These are phyloP conservation scores for Vulpes lagopus DNA, from an alignment of 2,113 vertebrate genomes.

Conservation along the genomic window DNA sequence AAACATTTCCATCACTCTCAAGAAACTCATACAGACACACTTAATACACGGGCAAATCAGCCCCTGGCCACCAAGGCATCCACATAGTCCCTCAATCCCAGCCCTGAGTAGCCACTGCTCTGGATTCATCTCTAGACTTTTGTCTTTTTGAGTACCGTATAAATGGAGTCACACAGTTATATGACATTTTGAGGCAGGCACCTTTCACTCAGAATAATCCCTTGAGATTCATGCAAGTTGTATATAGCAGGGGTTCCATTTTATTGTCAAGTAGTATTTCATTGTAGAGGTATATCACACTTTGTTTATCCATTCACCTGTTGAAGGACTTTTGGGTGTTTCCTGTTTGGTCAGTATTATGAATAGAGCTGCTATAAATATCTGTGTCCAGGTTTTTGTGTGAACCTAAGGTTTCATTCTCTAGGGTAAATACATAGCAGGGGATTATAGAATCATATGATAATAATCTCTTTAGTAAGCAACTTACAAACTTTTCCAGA, in stretches of 20 bases:
- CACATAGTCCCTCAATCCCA: too few species aligned
- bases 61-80: too few species aligned
- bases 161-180: neutral
- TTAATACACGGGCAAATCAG: too few species aligned
- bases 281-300: neutral
- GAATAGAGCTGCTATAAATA: neutral
- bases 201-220: neutral
- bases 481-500: neutral
- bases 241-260: neutral
- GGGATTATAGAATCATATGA: neutral
- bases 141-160: neutral
- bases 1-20: neutral
- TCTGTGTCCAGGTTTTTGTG: neutral
- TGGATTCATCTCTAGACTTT: neutral
- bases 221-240: neutral
- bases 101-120: neutral
- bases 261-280: neutral
- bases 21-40: neutral
- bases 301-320: neutral
- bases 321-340: neutral
- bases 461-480: conserved; percentile 7
- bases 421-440: neutral
- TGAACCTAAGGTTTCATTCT: conserved; percentile 28
- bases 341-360: neutral
- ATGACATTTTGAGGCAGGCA: neutral